Evolutionary conservation across 2,888 invertebrate species (phyloP).

Genomic region (Melinaea menophilus): DNA sequence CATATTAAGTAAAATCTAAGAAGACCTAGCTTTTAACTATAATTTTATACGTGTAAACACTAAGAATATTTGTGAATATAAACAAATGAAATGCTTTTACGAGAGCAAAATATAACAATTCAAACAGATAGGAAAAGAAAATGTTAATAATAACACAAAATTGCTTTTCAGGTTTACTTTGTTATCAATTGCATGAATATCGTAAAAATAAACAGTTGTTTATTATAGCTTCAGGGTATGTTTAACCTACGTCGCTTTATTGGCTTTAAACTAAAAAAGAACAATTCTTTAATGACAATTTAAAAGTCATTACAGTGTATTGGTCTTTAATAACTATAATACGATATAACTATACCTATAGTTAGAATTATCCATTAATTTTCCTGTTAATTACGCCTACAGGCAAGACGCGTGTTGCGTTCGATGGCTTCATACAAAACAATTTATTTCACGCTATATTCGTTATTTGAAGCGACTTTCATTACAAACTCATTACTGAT

Average conservation of each 20-base stretch:
- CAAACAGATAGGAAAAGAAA: no score
- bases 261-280: neutral
- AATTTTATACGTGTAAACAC: no score
- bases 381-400: neutral
- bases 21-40: no score
- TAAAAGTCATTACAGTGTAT: neutral
- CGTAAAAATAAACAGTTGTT: no score
- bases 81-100: no score
- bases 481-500: constrained; percentile 30
- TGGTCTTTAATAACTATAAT: neutral
- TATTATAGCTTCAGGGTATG: no score
- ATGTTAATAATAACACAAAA: no score
- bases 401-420: neutral
- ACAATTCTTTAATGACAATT: neutral
- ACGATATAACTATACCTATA: neutral
- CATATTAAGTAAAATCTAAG: no score
- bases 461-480: constrained; percentile 12
- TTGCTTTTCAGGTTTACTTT: no score
- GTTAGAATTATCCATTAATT: neutral
- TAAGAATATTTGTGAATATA: no score
- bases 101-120: no score
- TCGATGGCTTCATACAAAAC: neutral
- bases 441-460: constrained; percentile 11
- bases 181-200: no score
- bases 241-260: neutral